Conservation (phyloP, 2,888 invertebrate species). For the Stratiomys singularior region DNA sequence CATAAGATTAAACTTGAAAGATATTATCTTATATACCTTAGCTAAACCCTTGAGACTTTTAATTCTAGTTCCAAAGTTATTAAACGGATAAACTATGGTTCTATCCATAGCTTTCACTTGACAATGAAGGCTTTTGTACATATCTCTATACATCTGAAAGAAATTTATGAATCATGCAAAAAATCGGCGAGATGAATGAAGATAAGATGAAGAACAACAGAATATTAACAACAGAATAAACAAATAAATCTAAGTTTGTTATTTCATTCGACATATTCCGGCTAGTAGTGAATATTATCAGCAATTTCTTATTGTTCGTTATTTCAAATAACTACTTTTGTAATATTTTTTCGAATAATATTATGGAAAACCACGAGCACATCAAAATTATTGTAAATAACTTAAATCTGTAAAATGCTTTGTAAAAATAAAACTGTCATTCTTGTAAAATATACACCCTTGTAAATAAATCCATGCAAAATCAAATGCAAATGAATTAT, state of each 20-base stretch:
- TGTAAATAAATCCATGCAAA: constrained; percentile 4
- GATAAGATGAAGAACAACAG: too few species aligned
- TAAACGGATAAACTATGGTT: too few species aligned
- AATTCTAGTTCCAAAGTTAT: background rate
- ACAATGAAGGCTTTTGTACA: constrained; percentile 15
- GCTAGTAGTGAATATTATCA: background rate
- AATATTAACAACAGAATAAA: too few species aligned
- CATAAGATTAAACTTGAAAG: background rate
- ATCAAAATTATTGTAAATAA: constrained; percentile 10
- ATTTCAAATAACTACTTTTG: constrained; percentile 23
- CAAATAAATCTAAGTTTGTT: too few species aligned
- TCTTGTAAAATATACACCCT: background rate
- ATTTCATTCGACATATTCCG: too few species aligned
- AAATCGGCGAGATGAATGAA: too few species aligned
- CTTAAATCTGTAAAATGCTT: background rate
- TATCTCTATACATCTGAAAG: constrained; percentile 16
- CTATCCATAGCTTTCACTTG: background rate
- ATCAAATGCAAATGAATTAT: too few species aligned
- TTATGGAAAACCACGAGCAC: background rate
- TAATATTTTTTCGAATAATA: background rate
- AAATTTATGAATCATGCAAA: too few species aligned
- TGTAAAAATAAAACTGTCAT: constrained; percentile 8
- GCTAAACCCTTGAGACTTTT: background rate
- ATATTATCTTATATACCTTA: background rate
- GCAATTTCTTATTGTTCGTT: background rate